phyloP scores from a whole-genome alignment of 2,888 invertebrate species.

The Melieria omissa region DNA sequence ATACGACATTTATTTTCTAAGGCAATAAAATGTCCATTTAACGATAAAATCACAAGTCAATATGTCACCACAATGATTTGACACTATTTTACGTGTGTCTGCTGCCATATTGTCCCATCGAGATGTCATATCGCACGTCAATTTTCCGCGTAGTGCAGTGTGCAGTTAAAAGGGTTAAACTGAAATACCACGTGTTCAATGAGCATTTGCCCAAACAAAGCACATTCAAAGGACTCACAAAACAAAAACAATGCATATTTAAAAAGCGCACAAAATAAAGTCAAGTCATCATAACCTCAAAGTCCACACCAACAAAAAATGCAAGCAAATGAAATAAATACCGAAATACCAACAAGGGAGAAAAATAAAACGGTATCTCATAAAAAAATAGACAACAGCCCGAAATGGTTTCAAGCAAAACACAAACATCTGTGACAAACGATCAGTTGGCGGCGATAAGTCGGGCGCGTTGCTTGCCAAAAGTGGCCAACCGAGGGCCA shows the following conservation, averaged over 20 bases:
- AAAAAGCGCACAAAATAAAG: constrained; percentile 51
- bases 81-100: background rate
- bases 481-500: constrained; percentile 25
- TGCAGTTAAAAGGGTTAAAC: constrained; percentile 17
- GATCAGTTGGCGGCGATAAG: constrained; percentile 58
- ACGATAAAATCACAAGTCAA: constrained; percentile 29
- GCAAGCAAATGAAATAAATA: constrained; percentile 17
- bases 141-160: constrained; percentile 6
- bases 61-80: constrained; percentile 27
- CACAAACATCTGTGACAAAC: constrained; percentile 62
- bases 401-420: constrained; percentile 38
- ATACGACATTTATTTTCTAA: no score
- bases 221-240: constrained; percentile 7
- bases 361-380: background rate
- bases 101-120: background rate
- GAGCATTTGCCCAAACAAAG: constrained; percentile 6
- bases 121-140: constrained; percentile 21
- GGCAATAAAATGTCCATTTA: no score
- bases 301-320: constrained; percentile 26
- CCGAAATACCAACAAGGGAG: constrained; percentile 23
- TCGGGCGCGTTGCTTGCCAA: background rate
- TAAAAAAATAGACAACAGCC: constrained; percentile 13
- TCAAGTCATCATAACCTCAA: constrained; percentile 48
- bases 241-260: background rate
- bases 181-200: constrained; percentile 3